Evolutionary conservation across 2,797 vertebrate genomes (phyloP), one percentile per base, ranked within the genome.

Genomic region (Poeciliopsis infans): DNA sequence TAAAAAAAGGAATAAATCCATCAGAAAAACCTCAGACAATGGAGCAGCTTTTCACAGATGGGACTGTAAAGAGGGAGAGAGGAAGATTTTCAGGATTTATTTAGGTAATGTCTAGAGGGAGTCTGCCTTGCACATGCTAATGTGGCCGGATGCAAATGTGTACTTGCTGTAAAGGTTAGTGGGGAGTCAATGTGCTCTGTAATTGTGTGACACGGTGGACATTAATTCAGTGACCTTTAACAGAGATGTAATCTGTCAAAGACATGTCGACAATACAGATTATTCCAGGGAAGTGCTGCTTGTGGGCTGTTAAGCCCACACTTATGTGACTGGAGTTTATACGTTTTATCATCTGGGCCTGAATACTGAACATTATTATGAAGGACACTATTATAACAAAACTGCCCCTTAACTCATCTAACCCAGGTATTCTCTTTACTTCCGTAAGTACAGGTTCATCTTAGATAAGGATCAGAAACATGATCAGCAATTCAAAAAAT

Each of bases 211-310:
- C 85, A 87, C 7, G 15, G 68, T 57, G 46, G 80, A 86, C 82
- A 91, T 90, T 88, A 91, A 91, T 90, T 92, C 89, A 88, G 47
- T 91, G 90, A 90, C 88, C 88, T 93, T 93, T 80, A 85, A 82
- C 64, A 84, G 82, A 88, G 85, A 82, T 82, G 55, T 79, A 80
- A 82, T 90, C 84, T 72, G 71, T 86, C 74, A 86, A 80, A 91
- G 79, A 90, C 83, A 66, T 76, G 79, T 84, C 33, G 18, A 76
- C 78, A 72, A 76, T 80, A 78, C 84, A 84, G 79, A 84, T 78
- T 51, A 74, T 80, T 81, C 75, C n/a, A 77, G 78, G 82, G 74
- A 80, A 72, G 49, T n/a, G 0, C 25, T 57, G n/a, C n/a, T 77
- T 49, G 55, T 36, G 76, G 66, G 69, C 69, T 75, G 59, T 78